A percentile compares a stretch with the other conserved stretches of the same genome.
These are phyloP conservation scores for Drosophila nigromelanica DNA, from an alignment of 1,140 invertebrate species.

Conservation along the genomic window DNA sequence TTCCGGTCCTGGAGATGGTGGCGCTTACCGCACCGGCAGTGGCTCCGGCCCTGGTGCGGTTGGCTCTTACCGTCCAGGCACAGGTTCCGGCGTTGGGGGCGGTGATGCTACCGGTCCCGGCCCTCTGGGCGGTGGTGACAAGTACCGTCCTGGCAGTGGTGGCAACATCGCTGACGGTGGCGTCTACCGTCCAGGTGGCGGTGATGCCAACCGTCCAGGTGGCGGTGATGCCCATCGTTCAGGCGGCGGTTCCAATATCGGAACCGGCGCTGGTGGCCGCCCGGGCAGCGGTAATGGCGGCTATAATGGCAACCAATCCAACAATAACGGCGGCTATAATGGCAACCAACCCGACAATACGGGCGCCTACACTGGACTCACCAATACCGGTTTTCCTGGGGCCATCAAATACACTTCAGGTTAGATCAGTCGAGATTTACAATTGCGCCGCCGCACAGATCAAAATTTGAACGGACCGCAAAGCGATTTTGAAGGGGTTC, in stretches of 20 bases:
- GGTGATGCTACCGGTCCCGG: conserved; percentile 26
- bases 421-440: conserved; percentile 67
- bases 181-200: conserved; percentile 6
- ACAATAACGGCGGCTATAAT: conserved; percentile 25
- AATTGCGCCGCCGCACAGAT: conserved; percentile 33
- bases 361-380: conserved; percentile 59
- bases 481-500: background rate
- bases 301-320: conserved; percentile 9
- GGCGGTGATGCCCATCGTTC: conserved; percentile 9
- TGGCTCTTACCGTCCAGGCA: conserved; percentile 4
- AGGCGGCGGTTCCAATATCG: conserved; percentile 15
- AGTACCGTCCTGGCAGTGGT: conserved; percentile 15
- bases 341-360: conserved; percentile 41
- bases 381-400: conserved; percentile 82
- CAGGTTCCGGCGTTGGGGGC: background rate
- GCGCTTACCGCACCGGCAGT: conserved; percentile 24
- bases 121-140: conserved; percentile 6
- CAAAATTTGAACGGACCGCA: conserved; percentile 68
- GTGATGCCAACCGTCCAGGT: conserved; percentile 17
- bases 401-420: conserved; percentile 71
- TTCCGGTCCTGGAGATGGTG: conserved; percentile 27
- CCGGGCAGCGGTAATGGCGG: conserved; percentile 29
- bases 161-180: background rate
- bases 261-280: conserved; percentile 49
- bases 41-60: conserved; percentile 6